phyloP scores from a whole-genome alignment of 1,140 invertebrate genomes.

The Pectinophora gossypiella region DNA sequence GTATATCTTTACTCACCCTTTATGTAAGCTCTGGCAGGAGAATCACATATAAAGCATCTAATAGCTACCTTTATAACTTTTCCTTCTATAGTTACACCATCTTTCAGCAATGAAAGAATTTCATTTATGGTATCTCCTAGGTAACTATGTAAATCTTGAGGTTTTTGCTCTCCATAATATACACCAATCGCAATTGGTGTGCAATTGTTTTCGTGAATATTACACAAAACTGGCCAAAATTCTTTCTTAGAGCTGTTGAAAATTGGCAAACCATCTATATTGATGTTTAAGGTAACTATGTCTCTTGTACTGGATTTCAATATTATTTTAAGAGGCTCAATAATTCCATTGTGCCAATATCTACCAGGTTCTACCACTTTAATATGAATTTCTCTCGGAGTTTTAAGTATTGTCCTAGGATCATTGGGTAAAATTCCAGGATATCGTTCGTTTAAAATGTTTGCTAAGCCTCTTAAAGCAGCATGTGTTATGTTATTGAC shows the following conservation, averaged over 20 bases:
- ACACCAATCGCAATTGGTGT: conserved; percentile 12
- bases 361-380: conserved; percentile 7
- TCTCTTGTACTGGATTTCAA: not conserved
- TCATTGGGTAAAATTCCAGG: conserved; percentile 8
- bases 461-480: conserved; percentile 7
- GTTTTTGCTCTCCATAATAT: not conserved
- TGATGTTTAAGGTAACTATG: conserved; percentile 15
- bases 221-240: conserved; percentile 36
- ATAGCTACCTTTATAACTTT: no score
- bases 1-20: not conserved
- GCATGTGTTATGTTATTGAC: conserved; percentile 6
- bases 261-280: conserved; percentile 26
- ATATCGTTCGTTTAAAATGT: conserved; percentile 7
- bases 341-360: conserved; percentile 18
- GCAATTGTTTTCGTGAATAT: conserved; percentile 14
- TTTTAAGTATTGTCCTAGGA: conserved; percentile 11
- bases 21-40: conserved; percentile 14
- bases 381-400: not conserved
- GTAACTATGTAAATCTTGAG: conserved; percentile 1
- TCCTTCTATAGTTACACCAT: no score
- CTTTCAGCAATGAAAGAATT: not conserved
- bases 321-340: not conserved
- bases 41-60: conserved; percentile 22
- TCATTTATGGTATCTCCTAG: not conserved
- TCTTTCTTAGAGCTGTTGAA: conserved; percentile 25